Conservation (phyloP, 2,797 vertebrate genomes). For the Glyptemys insculpta region DNA sequence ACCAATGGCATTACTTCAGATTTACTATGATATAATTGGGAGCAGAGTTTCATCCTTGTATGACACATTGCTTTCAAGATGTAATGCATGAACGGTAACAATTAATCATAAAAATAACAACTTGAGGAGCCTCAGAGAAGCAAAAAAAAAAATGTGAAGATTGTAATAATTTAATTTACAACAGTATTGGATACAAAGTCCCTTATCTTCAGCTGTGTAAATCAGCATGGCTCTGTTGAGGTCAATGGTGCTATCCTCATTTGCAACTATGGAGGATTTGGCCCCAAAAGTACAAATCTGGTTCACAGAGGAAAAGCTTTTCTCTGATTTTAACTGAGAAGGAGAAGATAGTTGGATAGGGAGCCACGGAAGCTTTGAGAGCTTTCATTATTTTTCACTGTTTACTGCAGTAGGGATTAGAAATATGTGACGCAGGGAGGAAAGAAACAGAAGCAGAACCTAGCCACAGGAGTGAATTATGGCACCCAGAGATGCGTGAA, state of each 20-base stretch:
- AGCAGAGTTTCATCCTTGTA: not conserved
- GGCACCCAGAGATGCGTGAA: not conserved
- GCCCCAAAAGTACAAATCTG: not conserved
- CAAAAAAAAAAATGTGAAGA: not conserved
- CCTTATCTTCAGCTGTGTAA: not conserved
- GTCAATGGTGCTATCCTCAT: not conserved
- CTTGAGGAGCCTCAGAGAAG: not conserved
- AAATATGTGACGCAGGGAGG: not conserved
- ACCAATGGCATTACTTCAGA: not conserved
- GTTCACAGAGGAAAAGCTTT: not conserved
- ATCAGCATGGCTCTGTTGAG: not conserved
- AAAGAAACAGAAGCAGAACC: conserved; percentile 25
- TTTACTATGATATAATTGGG: not conserved
- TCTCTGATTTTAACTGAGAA: not conserved
- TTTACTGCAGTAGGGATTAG: not conserved
- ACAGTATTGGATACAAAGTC: not conserved
- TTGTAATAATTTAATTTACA: not conserved
- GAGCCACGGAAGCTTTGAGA: not conserved
- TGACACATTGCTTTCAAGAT: conserved; percentile 3
- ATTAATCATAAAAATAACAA: not conserved
- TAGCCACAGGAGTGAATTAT: not conserved
- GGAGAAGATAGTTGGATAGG: not conserved
- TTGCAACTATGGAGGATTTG: not conserved
- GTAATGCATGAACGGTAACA: not conserved
- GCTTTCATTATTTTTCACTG: not conserved